Conservation (phyloP, 2,113 vertebrate genomes). For the Eira barbara region DNA sequence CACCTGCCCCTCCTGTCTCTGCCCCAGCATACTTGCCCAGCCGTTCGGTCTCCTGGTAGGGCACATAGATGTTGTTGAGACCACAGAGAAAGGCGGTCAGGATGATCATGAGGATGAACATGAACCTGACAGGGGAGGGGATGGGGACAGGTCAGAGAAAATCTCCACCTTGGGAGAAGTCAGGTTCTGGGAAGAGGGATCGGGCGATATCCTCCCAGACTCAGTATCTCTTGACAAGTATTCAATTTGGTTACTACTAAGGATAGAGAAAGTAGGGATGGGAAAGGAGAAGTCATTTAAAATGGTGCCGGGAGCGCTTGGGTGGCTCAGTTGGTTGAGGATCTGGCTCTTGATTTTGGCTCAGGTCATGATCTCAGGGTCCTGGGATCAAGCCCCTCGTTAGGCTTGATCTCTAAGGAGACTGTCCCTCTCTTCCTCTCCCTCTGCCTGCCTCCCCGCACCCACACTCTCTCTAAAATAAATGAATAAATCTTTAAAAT, state of each 20-base stretch:
- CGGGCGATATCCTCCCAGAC: background rate
- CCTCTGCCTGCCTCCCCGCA: background rate
- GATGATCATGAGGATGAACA: constrained; percentile 96
- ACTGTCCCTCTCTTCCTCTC: background rate
- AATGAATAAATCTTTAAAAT: background rate
- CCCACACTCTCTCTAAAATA: background rate
- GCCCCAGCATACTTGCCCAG: constrained; percentile 86
- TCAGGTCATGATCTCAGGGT: background rate
- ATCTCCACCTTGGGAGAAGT: background rate
- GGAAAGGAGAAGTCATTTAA: background rate
- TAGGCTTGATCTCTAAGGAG: background rate
- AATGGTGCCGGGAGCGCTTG: background rate
- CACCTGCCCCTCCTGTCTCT: background rate
- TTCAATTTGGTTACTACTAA: background rate
- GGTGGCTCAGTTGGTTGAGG: background rate
- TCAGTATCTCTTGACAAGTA: background rate
- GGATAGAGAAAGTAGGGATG: background rate
- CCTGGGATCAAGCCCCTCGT: background rate
- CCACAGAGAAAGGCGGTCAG: constrained; percentile 93
- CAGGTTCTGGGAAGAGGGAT: background rate
- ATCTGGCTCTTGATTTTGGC: too few species aligned
- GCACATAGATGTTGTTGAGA: constrained; percentile 93
- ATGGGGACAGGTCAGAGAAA: background rate
- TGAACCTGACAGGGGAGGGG: constrained; percentile 83
- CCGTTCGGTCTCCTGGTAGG: constrained; percentile 85